These are phyloP conservation scores for Sebastes hubbsi DNA, from an alignment of 2,797 vertebrate species.

Conservation along the genomic window DNA sequence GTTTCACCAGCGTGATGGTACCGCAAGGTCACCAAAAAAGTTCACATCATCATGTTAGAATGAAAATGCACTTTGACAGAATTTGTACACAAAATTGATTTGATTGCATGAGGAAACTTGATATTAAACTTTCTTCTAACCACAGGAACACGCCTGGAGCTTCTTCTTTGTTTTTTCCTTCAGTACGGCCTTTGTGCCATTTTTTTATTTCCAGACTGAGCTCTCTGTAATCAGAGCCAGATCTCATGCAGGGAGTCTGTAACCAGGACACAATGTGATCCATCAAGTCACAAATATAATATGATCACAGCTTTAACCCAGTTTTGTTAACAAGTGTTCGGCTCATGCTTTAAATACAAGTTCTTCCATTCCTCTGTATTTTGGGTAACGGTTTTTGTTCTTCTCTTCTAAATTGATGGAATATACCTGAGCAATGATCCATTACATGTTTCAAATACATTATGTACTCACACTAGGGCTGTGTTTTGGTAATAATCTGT, in stretches of 20 bases:
- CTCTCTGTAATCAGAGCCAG: conserved; percentile 19
- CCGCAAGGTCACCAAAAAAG: not conserved
- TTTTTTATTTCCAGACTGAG: conserved; percentile 22
- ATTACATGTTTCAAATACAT: not conserved
- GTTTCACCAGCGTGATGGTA: not conserved
- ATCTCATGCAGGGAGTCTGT: not conserved
- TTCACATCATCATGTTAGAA: not conserved
- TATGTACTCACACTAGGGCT: too few species aligned
- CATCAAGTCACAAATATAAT: not conserved
- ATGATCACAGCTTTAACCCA: not conserved
- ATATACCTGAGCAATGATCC: too few species aligned
- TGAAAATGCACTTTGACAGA: not conserved
- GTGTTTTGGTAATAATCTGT: too few species aligned
- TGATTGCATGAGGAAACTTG: not conserved
- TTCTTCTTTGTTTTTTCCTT: not conserved
- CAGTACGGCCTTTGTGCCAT: not conserved
- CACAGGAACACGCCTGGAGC: conserved; percentile 16
- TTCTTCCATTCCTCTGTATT: too few species aligned
- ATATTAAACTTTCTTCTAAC: not conserved
- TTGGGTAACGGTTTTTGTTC: too few species aligned
- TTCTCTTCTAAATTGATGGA: too few species aligned
- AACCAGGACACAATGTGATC: not conserved
- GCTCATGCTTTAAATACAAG: too few species aligned
- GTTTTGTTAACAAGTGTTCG: too few species aligned
- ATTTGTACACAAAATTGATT: not conserved